Conservation (phyloP, 2,797 vertebrate species). For the Sebastes iracundus region DNA sequence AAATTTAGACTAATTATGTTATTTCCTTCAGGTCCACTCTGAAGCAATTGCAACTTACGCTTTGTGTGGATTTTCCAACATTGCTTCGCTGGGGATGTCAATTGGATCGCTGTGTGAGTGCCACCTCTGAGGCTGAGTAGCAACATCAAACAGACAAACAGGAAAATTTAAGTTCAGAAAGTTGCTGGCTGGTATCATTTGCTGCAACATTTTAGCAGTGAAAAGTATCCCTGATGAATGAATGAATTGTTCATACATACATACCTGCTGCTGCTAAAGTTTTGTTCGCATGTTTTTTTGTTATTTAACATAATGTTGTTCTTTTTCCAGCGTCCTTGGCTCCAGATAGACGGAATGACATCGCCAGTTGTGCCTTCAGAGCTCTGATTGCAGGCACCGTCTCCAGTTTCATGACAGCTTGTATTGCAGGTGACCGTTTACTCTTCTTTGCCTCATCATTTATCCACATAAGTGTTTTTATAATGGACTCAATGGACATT, state of each 20-base stretch:
- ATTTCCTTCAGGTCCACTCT: slow-evolving; percentile 83
- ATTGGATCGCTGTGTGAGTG: slow-evolving; percentile 87
- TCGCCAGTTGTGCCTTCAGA: slow-evolving; percentile 81
- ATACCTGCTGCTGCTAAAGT: background rate
- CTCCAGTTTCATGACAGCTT: slow-evolving; percentile 90
- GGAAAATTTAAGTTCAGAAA: no score
- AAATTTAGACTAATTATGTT: background rate
- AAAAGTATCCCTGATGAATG: background rate
- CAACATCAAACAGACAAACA: no score
- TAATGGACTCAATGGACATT: background rate
- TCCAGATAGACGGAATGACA: slow-evolving; percentile 84
- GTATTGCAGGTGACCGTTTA: slow-evolving; percentile 84
- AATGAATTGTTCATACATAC: background rate
- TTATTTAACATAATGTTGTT: background rate
- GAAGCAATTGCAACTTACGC: slow-evolving; percentile 91
- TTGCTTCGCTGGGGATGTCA: slow-evolving; percentile 86
- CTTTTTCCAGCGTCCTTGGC: slow-evolving; percentile 82
- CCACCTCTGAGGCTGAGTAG: background rate
- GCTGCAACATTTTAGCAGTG: no score
- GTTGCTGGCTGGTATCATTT: no score
- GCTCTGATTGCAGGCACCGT: slow-evolving; percentile 85
- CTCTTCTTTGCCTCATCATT: background rate
- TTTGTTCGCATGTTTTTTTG: background rate
- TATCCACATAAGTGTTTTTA: background rate
- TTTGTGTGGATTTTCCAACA: slow-evolving; percentile 91